phyloP scores from a whole-genome alignment of 1,140 invertebrate species.

The Conopomorpha cramerella region DNA sequence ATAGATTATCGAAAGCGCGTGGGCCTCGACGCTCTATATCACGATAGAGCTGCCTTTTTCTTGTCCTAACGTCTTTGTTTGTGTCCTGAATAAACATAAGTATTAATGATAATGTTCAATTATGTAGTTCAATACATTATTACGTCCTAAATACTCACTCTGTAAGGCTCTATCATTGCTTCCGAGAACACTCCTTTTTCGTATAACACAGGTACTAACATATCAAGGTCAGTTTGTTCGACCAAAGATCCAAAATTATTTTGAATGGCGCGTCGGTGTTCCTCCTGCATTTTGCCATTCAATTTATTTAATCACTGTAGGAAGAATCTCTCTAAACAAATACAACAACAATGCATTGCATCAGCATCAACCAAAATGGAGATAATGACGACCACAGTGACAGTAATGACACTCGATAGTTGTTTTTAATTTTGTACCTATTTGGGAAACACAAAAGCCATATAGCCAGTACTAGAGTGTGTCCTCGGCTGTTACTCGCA shows the following conservation, averaged over 20 bases:
- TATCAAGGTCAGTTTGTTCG: constrained; percentile 41
- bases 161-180: constrained; percentile 46
- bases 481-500: too few species aligned
- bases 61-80: constrained; percentile 18
- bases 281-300: constrained; percentile 42
- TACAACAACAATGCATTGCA: too few species aligned
- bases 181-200: constrained; percentile 51
- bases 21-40: constrained; percentile 43
- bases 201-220: constrained; percentile 31
- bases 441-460: too few species aligned
- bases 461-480: too few species aligned
- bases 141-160: constrained; percentile 17
- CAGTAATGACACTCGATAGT: too few species aligned
- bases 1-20: constrained; percentile 35
- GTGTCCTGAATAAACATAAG: constrained; percentile 25
- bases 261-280: constrained; percentile 35
- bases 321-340: too few species aligned
- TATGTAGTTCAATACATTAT: too few species aligned
- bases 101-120: too few species aligned
- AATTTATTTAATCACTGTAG: too few species aligned
- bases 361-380: too few species aligned
- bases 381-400: too few species aligned
- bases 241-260: constrained; percentile 40
- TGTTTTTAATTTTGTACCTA: too few species aligned
- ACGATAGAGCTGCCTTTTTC: constrained; percentile 33